Conservation (phyloP, 2,797 vertebrate species). For the Anguilla obscura region DNA sequence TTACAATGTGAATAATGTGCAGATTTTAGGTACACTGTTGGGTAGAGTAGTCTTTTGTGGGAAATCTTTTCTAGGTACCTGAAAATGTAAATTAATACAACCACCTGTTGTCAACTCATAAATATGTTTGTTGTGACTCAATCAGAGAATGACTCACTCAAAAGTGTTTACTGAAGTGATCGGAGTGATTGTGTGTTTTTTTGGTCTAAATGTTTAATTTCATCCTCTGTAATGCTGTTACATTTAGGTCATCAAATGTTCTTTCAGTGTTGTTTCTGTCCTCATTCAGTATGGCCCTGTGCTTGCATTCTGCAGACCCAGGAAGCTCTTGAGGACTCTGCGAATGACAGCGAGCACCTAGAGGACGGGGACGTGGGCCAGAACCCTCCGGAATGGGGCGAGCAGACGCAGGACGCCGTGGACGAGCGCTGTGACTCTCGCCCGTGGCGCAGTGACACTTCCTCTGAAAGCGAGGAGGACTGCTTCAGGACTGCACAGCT, state of each 20-base stretch:
- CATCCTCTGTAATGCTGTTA: not conserved
- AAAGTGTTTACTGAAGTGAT: not conserved
- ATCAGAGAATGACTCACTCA: slow-evolving; percentile 2
- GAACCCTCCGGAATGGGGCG: slow-evolving; percentile 60
- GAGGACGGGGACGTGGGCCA: slow-evolving; percentile 61
- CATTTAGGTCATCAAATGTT: slow-evolving; percentile 17
- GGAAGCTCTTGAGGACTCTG: slow-evolving; percentile 67
- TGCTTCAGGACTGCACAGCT: slow-evolving; percentile 39
- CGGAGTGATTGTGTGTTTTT: not conserved
- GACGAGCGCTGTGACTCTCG: slow-evolving; percentile 71
- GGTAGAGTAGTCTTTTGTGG: slow-evolving; percentile 9
- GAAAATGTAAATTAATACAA: slow-evolving; percentile 21
- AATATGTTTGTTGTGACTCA: slow-evolving; percentile 2
- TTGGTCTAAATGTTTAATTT: not conserved
- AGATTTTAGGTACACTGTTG: not conserved
- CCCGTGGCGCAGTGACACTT: slow-evolving; percentile 72
- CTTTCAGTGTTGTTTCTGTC: not conserved
- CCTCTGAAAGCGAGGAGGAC: slow-evolving; percentile 62
- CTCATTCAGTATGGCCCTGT: not conserved
- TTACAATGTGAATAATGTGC: not conserved
- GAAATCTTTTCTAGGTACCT: not conserved
- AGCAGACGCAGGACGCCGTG: slow-evolving; percentile 55
- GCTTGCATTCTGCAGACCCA: slow-evolving; percentile 67
- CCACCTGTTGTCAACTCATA: slow-evolving; percentile 21
- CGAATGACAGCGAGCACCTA: slow-evolving; percentile 61